Conservation (phyloP, 1,140 invertebrate species). For the Drosophila oshimai region DNA sequence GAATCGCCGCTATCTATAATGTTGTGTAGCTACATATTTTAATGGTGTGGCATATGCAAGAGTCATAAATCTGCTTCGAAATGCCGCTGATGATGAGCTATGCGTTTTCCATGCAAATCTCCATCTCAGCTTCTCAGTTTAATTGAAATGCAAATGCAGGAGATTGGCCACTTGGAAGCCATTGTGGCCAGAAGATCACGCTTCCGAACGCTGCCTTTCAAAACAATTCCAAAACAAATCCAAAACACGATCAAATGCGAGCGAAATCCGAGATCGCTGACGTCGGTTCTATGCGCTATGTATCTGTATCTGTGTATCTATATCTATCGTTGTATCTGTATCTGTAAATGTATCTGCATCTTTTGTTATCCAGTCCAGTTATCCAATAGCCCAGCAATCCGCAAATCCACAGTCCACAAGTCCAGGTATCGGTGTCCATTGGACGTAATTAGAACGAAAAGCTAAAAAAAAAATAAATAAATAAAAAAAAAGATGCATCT, state of each 20-base stretch:
- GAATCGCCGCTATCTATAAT: conserved; percentile 44
- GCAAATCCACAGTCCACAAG: not conserved
- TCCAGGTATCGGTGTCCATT: conserved; percentile 51
- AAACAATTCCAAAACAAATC: conserved; percentile 32
- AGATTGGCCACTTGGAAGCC: conserved; percentile 14
- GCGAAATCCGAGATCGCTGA: conserved; percentile 54
- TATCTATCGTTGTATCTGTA: not conserved
- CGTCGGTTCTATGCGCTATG: conserved; percentile 32
- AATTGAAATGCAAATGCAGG: conserved; percentile 73
- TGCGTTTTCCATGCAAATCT: conserved; percentile 76
- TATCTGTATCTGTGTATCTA: conserved; percentile 19
- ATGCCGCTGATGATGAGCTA: conserved; percentile 75
- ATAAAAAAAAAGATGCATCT: conserved; percentile 31
- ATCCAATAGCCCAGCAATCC: conserved; percentile 29
- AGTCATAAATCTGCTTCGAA: conserved; percentile 61
- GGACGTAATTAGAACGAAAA: conserved; percentile 72
- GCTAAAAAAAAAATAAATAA: conserved; percentile 1
- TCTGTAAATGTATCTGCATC: conserved; percentile 8
- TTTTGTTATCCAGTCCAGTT: conserved; percentile 13
- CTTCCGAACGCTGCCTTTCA: conserved; percentile 42
- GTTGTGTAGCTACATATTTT: conserved; percentile 24
- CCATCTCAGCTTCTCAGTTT: conserved; percentile 13
- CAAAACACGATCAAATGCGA: conserved; percentile 63
- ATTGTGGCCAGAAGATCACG: conserved; percentile 63
- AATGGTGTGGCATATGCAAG: conserved; percentile 59